Evolutionary conservation across 64 coral and sea anemone species (phyloP).

Genomic region (Hydrozoanthus tunicans): DNA sequence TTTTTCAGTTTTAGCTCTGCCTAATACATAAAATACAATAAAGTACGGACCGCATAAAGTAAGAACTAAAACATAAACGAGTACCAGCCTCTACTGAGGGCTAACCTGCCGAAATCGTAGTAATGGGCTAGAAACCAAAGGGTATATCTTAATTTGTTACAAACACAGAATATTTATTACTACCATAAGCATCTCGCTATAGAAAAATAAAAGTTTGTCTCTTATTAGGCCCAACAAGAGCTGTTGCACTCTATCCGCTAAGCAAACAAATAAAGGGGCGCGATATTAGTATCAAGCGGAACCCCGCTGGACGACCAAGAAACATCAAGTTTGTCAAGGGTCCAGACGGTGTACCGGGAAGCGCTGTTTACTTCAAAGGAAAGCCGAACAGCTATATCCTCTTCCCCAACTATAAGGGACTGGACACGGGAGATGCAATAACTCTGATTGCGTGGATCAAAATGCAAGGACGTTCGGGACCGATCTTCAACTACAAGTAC

Average conservation of each 20-base stretch:
- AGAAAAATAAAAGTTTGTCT: not conserved
- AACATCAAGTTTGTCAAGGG: slow-evolving; percentile 6
- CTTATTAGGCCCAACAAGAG: slow-evolving; percentile 31
- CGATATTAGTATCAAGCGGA: slow-evolving; percentile 25
- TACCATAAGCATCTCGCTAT: not conserved
- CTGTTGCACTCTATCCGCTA: slow-evolving; percentile 20
- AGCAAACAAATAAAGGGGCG: not conserved
- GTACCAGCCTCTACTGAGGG: too few species aligned
- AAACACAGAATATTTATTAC: too few species aligned
- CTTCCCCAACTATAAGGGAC: slow-evolving; percentile 26
- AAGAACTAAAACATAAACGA: too few species aligned
- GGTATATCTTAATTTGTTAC: too few species aligned
- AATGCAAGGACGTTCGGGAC: slow-evolving; percentile 25
- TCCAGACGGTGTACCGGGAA: not conserved
- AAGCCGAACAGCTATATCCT: slow-evolving; percentile 4
- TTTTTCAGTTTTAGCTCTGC: too few species aligned
- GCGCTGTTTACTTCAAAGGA: slow-evolving; percentile 29
- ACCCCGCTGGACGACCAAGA: not conserved
- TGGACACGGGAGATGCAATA: slow-evolving; percentile 46
- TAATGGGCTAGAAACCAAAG: too few species aligned
- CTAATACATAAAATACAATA: too few species aligned
- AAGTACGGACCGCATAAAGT: too few species aligned
- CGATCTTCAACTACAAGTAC: slow-evolving; percentile 63
- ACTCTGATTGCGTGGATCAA: slow-evolving; percentile 58
- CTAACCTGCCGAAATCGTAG: too few species aligned